These are phyloP conservation scores for Bufotes viridis DNA, from an alignment of 2,797 vertebrate genomes.

Conservation along the genomic window DNA sequence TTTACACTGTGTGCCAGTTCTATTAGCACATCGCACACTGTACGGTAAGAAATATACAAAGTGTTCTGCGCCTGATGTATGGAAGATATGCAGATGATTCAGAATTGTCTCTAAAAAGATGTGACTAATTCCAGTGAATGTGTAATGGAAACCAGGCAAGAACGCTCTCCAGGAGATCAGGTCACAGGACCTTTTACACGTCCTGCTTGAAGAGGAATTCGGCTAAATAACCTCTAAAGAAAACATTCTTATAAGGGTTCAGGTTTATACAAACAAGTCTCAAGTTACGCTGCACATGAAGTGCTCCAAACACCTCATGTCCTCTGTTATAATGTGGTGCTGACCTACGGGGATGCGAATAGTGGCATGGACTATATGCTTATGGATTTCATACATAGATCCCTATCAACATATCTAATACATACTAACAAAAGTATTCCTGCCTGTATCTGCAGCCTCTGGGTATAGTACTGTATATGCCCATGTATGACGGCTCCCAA, in stretches of 20 bases:
- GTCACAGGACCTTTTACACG: not conserved
- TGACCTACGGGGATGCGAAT: too few species aligned
- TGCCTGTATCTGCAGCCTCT: not conserved
- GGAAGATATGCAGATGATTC: not conserved
- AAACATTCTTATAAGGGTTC: not conserved
- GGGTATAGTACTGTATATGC: not conserved
- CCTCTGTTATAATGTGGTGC: too few species aligned
- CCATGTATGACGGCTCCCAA: too few species aligned
- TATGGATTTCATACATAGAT: not conserved
- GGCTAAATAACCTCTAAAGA: not conserved
- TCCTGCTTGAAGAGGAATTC: not conserved
- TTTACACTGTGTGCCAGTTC: not conserved
- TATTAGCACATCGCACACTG: not conserved
- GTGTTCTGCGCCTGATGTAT: not conserved
- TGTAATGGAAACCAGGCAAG: conserved; percentile 17
- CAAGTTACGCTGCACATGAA: not conserved
- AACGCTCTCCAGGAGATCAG: not conserved
- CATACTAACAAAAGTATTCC: not conserved
- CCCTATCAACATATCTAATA: not conserved
- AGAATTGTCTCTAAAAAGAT: not conserved
- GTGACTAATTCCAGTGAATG: not conserved
- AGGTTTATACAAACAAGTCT: not conserved
- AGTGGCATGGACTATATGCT: not conserved
- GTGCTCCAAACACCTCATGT: not conserved
- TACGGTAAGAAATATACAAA: not conserved